phyloP scores from a whole-genome alignment of 2,797 vertebrate species.

The Uromys caudimaculatus region DNA sequence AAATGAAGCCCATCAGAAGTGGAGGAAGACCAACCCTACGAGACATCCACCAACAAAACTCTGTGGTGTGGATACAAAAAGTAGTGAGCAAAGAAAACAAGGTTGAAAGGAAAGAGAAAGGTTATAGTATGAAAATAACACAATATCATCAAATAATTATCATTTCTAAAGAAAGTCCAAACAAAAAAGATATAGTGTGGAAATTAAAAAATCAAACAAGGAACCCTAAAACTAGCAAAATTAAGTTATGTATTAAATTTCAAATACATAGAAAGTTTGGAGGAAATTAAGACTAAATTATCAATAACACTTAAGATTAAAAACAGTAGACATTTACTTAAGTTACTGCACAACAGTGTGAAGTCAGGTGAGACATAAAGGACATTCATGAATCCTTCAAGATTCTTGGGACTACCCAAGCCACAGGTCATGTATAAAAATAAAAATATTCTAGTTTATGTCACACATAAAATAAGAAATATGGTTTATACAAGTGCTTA shows the following conservation, averaged over 20 bases:
- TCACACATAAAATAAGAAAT: neutral
- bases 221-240: neutral
- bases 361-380: neutral
- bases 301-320: neutral
- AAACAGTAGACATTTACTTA: neutral
- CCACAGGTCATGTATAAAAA: neutral
- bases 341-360: neutral
- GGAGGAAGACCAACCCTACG: neutral
- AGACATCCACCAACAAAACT: neutral
- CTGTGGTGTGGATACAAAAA: neutral
- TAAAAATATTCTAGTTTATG: neutral
- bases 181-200: neutral
- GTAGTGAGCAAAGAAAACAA: neutral
- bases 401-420: neutral
- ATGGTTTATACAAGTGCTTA: neutral
- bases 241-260: neutral
- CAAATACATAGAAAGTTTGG: neutral
- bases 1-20: neutral
- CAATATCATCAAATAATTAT: neutral
- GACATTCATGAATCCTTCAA: neutral
- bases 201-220: neutral
- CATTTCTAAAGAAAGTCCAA: neutral
- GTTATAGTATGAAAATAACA: neutral
- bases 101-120: neutral
- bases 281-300: neutral